Evolutionary conservation across 2,113 vertebrate genomes (phyloP), one percentile per base, ranked within the genome.

Genomic region (Callaeas wilsoni): DNA sequence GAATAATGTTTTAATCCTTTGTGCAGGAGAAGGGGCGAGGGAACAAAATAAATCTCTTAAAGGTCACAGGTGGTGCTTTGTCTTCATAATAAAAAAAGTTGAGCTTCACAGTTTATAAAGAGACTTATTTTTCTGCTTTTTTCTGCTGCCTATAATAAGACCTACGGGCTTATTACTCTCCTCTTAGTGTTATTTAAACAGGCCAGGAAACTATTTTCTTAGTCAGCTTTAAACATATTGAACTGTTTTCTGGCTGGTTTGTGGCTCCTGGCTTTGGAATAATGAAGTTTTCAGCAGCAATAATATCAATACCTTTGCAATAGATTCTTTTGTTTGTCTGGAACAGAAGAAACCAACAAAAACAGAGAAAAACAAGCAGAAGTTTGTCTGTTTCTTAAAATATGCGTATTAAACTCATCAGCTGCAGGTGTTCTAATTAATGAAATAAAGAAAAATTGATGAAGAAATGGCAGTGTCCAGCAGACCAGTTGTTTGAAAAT

Each of bases 41-140:
- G 74, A 94, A 91, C n/a, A 81, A 90, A 96, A 93, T 87, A 94
- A 92, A 94, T 95, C 77, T 91, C 49, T 65, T n/a, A 88, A 71
- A 91, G 81, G 75, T 94, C 79, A 59, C 68, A 81, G 75, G 75
- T 74, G 71, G 83, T 92, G 20, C 64, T 96, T 96, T 95, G 69
- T 96, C 91, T 94, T 93, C 75, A 75, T 85, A 87, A 76, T 14
- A 69, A 94, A 92, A 75, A 70, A 80, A 53, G 42, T 88, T 94
- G 68, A 71, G 27, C 35, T 41, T 93, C 59, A 65, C 30, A 69
- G n/a, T 91, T 86, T 85, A 80, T 60, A 59, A 60, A 86, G 6
- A 82, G 14, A 29, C 25, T 80, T 53, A 60, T 82, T 91, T 86
- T 85, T 63, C 70, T 77, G 32, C 5, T 37, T 46, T 89, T 69